A percentile compares a stretch with the other conserved stretches of the same genome.
phyloP scores from a whole-genome alignment of 2,113 vertebrate species.

The Melanerpes formicivorus region DNA sequence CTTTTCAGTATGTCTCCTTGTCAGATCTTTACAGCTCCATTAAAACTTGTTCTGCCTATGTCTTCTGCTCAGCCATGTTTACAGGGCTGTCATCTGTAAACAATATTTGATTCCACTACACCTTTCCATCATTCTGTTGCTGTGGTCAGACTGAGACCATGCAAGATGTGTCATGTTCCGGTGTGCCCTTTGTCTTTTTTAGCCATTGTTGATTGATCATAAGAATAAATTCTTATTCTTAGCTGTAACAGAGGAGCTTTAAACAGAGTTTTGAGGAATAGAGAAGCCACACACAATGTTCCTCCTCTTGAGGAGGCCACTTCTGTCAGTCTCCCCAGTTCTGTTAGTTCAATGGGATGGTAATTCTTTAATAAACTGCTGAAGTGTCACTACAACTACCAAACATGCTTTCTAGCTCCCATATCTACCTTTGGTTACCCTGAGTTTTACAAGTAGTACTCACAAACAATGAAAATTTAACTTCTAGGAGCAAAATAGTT shows the following conservation, averaged over 20 bases:
- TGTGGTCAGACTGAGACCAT: not conserved
- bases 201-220: not conserved
- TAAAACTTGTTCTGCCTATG: not conserved
- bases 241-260: not conserved
- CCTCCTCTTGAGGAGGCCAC: not conserved
- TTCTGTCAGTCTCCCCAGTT: not conserved
- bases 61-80: not conserved
- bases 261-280: not conserved
- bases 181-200: not conserved
- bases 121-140: not conserved
- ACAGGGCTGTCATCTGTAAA: not conserved
- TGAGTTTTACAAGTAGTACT: not conserved
- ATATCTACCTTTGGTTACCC: not conserved
- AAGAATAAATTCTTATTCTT: not conserved
- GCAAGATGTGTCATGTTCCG: not conserved
- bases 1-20: accelerated
- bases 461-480: not conserved
- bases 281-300: not conserved
- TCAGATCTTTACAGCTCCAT: not conserved
- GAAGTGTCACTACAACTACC: not conserved
- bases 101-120: not conserved
- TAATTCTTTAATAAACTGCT: not conserved
- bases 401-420: not conserved
- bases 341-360: not conserved
- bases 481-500: not conserved